These are phyloP conservation scores for Nemoura dubitans DNA, from an alignment of 2,888 invertebrate species.

Conservation along the genomic window DNA sequence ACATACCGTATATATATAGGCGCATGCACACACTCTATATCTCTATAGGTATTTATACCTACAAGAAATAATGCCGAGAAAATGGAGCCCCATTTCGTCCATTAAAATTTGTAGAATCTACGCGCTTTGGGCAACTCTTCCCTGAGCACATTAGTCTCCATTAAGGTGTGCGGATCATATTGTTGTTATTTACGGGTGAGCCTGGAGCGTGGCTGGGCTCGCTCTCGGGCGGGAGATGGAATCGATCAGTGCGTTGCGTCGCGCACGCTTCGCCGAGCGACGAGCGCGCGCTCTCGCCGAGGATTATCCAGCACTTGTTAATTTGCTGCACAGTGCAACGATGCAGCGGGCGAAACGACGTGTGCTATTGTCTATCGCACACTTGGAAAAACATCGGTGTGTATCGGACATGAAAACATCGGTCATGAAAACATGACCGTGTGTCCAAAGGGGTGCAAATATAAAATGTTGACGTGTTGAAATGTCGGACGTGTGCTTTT, in stretches of 20 bases:
- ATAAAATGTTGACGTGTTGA: too few species aligned
- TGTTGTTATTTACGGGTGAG: constrained; percentile 31
- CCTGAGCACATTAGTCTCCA: constrained; percentile 32
- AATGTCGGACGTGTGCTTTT: too few species aligned
- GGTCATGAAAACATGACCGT: too few species aligned
- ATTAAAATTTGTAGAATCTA: constrained; percentile 34
- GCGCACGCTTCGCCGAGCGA: not conserved
- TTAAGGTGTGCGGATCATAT: constrained; percentile 38
- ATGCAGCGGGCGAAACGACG: not conserved
- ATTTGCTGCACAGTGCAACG: not conserved
- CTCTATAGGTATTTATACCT: too few species aligned
- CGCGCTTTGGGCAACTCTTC: constrained; percentile 35
- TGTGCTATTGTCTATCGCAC: too few species aligned
- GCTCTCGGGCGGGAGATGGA: not conserved
- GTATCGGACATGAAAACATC: too few species aligned
- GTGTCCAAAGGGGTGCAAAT: too few species aligned
- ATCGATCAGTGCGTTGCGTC: constrained; percentile 1
- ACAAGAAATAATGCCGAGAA: constrained; percentile 32
- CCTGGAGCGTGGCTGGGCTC: not conserved
- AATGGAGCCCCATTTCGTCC: constrained; percentile 26
- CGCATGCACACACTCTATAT: not conserved
- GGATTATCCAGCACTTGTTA: not conserved
- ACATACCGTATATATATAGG: not conserved
- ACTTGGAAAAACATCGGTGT: too few species aligned
- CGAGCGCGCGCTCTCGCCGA: not conserved